Base-by-base conservation (phyloP, 2,113 vertebrate genomes). In the Ammodytes marinus region DNA sequence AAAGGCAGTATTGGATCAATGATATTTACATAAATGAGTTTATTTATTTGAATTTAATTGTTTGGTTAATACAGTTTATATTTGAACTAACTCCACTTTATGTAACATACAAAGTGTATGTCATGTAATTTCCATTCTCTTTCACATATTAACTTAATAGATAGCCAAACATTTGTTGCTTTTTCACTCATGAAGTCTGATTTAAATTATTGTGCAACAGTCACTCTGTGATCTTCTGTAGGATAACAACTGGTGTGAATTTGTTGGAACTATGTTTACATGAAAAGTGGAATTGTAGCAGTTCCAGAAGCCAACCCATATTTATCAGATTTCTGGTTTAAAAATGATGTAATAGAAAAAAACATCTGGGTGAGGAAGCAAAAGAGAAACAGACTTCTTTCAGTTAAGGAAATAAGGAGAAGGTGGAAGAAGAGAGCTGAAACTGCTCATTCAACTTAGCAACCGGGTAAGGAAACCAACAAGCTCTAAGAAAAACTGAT, bases 311-410 rank as follows among this genome's bases (percentile, higher is more conserved):
- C 47, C 10, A 46, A 1, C 27, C 66, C 15, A 8, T 50, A 37
- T 64, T 4, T 58, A 4, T 63, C 10, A 57, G 19, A 15, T 61
- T 19, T 13, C 40, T 61, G 61, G 17, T 72, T 52, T n/a, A 66
- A 77, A 60, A 8, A 3, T 69, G 6, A 27, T 67, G 6, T 27
- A 53, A 12, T 50, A 71, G 19, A 43, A 11, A 19, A 66, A 8
- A 63, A 69, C 11, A 27, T 19, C 6, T 47, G 40, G 40, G 8
- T 40, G 10, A 66, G 35, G 5, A 39, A 63, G 57, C 6, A 35
- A 47, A 82, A 76, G 50, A 76, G 14, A 59, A 77, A 58, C 2
- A 39, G 15, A 10, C 35, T 17, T 57, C 12, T 60, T 37, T 64
- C 4, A 64, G 2, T 40, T 13, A 40, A 46, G 63, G 19, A 63